Conservation (phyloP, 1,140 invertebrate genomes). For the Cyclargus thomasi region DNA sequence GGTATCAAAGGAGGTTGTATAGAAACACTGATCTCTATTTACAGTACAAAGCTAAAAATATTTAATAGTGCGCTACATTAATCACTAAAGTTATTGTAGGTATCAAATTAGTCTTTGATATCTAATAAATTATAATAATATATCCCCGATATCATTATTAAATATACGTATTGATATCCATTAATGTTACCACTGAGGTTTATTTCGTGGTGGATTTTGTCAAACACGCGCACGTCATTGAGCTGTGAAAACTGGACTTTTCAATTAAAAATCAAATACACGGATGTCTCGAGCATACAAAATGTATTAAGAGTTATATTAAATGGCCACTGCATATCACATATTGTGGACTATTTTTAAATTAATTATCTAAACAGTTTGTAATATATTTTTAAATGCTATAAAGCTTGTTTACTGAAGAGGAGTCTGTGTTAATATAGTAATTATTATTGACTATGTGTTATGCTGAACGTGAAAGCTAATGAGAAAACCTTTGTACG, state of each 20-base stretch:
- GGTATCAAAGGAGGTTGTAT: conserved; percentile 67
- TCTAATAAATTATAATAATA: conserved; percentile 22
- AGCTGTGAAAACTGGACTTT: not conserved
- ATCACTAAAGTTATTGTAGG: conserved; percentile 46
- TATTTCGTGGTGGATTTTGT: not conserved
- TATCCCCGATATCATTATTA: not conserved
- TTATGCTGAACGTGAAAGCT: not conserved
- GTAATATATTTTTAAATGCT: conserved; percentile 31
- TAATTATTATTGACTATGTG: conserved; percentile 8
- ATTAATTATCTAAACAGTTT: conserved; percentile 9
- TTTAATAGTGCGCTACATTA: conserved; percentile 50
- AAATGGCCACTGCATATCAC: conserved; percentile 61
- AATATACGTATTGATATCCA: not conserved
- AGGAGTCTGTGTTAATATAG: conserved; percentile 22
- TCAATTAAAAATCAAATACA: conserved; percentile 18
- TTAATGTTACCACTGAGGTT: not conserved
- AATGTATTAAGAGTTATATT: conserved; percentile 19
- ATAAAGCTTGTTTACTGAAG: conserved; percentile 24
- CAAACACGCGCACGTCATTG: not conserved
- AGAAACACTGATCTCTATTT: conserved; percentile 68
- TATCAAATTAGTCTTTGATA: conserved; percentile 26
- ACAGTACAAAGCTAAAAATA: conserved; percentile 66
- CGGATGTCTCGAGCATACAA: not conserved
- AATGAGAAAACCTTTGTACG: conserved; percentile 19
- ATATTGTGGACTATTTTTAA: conserved; percentile 28